Evolutionary conservation across 2,888 invertebrate species (phyloP), one percentile per base, ranked within the genome.

Genomic region (Tetanocera ferruginea): DNA sequence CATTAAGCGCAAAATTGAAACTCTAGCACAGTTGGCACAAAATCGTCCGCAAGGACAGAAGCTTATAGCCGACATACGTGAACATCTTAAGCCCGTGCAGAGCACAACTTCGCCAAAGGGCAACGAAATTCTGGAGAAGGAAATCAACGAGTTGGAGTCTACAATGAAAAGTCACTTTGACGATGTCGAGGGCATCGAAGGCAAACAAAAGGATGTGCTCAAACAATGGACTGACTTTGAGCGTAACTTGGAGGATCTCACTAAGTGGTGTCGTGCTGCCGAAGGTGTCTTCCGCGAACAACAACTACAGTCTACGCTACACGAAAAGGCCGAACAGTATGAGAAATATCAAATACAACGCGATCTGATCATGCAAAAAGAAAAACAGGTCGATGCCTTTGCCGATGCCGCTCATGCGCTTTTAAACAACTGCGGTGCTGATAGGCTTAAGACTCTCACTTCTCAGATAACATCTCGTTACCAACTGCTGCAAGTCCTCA

Each of bases 191-290:
- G 91, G 92, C 37, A 93, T 94, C 8, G 93, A 94, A 85, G 92
- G 93, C 34, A 95, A 95, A 85, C 93, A 97, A 78, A 93, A 94
- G 81, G 92, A 93, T 79, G 93, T 95, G 0, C 89, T 96, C 1
- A 92, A 93, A 72, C 95, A 95, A 87, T 98, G 98, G 98, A 92
- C 94, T 82, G 94, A 94, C 79, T 98, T 97, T 88, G 98, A 98
- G 87, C 92, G 92, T 64, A 93, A 94, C 43, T 91, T 97, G 62
- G 96, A 97, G 81, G 92, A 92, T 31, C 93, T 97, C 49, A 95
- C 95, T 14, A 94, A 94, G 83, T 98, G 98, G 98, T 94, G 98
- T 82, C 94, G 96, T 85, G 91, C 93, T 37, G 94, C 94, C 87
- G 98, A 98, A 91, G 92, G 93, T 9, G 93, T 94, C 76, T 95